Conservation (phyloP, 2,797 vertebrate genomes). For the Chelon auratus region DNA sequence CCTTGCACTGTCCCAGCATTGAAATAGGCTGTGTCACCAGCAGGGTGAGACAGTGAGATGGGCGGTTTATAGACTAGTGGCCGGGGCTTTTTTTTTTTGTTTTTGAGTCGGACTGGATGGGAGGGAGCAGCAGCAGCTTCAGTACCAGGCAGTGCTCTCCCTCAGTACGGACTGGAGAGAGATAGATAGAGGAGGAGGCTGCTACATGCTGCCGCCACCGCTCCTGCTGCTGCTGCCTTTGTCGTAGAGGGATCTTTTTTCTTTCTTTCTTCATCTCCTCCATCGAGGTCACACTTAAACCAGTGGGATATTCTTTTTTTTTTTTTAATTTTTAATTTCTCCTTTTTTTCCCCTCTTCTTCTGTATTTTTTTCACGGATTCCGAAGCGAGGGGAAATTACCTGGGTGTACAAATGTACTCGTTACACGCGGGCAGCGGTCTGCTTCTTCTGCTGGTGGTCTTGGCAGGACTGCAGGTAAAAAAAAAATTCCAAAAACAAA, state of each 20-base stretch:
- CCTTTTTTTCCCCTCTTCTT: not conserved
- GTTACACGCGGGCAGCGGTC: conserved; percentile 74
- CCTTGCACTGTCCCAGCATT: conserved; percentile 30
- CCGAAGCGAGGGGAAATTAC: conserved; percentile 49
- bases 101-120: conserved; percentile 71
- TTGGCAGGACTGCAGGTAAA: conserved; percentile 85
- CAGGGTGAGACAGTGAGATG: conserved; percentile 84
- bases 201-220: conserved; percentile 75
- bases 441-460: conserved; percentile 77
- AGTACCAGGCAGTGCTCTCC: conserved; percentile 82
- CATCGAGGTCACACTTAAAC: conserved; percentile 44
- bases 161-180: conserved; percentile 73
- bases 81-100: conserved; percentile 55
- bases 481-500: no score
- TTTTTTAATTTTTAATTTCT: conserved; percentile 6
- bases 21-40: conserved; percentile 75
- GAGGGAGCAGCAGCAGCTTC: conserved; percentile 83
- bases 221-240: conserved; percentile 65
- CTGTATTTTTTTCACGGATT: conserved; percentile 62
- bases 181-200: conserved; percentile 70
- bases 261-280: conserved; percentile 14
- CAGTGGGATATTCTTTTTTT: conserved; percentile 66
- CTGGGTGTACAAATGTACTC: conserved; percentile 73
- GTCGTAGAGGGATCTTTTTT: conserved; percentile 68
- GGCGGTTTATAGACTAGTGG: conserved; percentile 57